Percentiles rank a stretch among this genome's conserved stretches.
These are phyloP conservation scores for Philhelius pedissequus DNA, from an alignment of 2,888 invertebrate genomes.

Conservation along the genomic window DNA sequence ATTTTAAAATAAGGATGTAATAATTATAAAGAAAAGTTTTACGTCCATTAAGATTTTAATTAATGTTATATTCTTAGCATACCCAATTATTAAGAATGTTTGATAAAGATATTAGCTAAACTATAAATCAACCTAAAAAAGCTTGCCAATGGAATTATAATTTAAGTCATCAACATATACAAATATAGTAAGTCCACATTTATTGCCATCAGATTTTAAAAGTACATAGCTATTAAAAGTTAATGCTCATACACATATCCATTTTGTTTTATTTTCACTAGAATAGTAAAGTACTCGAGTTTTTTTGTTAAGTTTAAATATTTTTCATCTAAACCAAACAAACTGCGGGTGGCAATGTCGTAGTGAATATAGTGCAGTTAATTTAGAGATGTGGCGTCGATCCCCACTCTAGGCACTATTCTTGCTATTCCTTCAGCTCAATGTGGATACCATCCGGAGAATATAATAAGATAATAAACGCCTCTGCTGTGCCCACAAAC, in stretches of 20 bases:
- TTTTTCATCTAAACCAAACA: too few relatives aligned
- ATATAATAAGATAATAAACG: too few relatives aligned
- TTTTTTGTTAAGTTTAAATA: too few relatives aligned
- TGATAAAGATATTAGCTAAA: not conserved
- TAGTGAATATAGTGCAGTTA: too few relatives aligned
- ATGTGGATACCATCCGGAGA: too few relatives aligned
- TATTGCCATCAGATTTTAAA: constrained; percentile 9
- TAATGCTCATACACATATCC: not conserved
- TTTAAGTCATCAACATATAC: constrained; percentile 3
- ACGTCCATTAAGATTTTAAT: constrained; percentile 44
- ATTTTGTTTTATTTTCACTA: not conserved
- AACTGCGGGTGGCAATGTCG: too few relatives aligned
- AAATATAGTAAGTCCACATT: not conserved
- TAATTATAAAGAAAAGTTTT: constrained; percentile 10
- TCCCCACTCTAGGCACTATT: too few relatives aligned
- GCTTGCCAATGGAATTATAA: constrained; percentile 8
- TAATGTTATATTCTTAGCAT: not conserved
- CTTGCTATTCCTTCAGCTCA: too few relatives aligned
- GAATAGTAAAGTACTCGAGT: too few relatives aligned
- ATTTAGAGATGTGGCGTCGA: too few relatives aligned
- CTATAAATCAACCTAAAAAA: not conserved
- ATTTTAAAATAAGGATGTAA: constrained; percentile 1
- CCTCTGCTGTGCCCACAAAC: too few relatives aligned
- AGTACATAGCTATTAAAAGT: constrained; percentile 10
- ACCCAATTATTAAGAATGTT: not conserved